These are phyloP conservation scores for Heloderma charlesbogerti DNA, from an alignment of 2,113 vertebrate species.

Conservation along the genomic window DNA sequence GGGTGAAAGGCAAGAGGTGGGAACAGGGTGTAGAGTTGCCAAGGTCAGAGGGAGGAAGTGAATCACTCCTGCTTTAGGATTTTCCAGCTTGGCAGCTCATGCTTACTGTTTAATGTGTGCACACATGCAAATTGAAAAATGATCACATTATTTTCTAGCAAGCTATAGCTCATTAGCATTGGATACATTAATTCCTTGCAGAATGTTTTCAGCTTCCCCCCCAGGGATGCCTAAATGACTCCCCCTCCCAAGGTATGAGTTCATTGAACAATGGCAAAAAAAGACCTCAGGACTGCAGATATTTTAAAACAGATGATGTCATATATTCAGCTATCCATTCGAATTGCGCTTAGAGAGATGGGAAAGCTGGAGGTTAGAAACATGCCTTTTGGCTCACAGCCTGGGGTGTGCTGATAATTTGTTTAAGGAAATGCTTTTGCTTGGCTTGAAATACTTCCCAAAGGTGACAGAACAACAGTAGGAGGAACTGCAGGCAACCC, in stretches of 20 bases:
- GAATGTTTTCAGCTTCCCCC: not conserved
- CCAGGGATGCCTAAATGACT: not conserved
- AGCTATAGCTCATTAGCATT: not conserved
- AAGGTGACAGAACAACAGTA: not conserved
- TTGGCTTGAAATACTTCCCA: not conserved
- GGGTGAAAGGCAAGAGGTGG: not conserved
- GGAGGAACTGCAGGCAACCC: not conserved
- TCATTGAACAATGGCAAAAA: not conserved
- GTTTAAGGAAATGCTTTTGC: slow-evolving; percentile 25
- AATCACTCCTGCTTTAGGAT: not conserved
- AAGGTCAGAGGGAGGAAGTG: not conserved
- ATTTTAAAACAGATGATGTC: not conserved
- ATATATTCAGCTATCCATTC: slow-evolving; percentile 27
- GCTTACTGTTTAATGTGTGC: slow-evolving; percentile 20
- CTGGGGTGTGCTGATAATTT: slow-evolving; percentile 5
- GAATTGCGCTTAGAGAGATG: not conserved
- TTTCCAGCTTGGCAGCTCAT: not conserved
- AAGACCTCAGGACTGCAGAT: not conserved
- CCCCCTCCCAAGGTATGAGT: not conserved
- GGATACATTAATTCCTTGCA: not conserved
- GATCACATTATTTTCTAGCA: not conserved
- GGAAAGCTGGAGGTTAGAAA: slow-evolving; percentile 4
- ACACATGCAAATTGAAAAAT: not conserved
- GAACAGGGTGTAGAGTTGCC: not conserved
- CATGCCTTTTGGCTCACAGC: slow-evolving; percentile 15